Base-by-base conservation (phyloP, 2,888 invertebrate species). In the Agonopterix arenella region DNA sequence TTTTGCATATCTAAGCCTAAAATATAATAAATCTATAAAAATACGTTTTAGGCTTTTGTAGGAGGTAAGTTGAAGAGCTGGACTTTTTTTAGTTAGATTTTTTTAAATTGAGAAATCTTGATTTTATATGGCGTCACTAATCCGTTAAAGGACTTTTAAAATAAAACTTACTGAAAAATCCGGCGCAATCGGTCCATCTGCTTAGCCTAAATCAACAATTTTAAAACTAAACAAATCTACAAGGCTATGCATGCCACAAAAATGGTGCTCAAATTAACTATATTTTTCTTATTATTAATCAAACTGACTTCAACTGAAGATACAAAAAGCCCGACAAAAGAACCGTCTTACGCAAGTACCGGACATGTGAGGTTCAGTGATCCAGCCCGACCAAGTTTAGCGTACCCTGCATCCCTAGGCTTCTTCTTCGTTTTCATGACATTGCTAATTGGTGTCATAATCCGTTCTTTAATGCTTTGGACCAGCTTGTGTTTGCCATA, bases 391-490 rank as follows among this genome's bases (percentile, higher is more conserved):
- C 83, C 81, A 0, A 57, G 60, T 0, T 53, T 78, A 1, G 73
- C 72, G 0, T 86, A 85, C 48, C 88, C 88, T 0, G 59, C 68
- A 0, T 74, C 71, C 0, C 48, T 81, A 1, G 70, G 73, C 0
- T 80, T 77, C 46, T 59, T 86, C 0, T 88, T 88, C 49, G 58
- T 86, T 11, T 85, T 81, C 47, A 52, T 60, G 0, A 79, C 76
- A 0, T 55, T 88, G 1, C 58, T 88, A 0, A 51, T 80, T 0
- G 85, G 88, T 1, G 84, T 83, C 0, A 38, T 84, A 0, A 66
- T 85, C 7, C 65, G 88, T 49, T 65, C 78, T 0, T 18, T 79
- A 0, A 80, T 84, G 79, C 64, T 85, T 0, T 80, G 80, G 66
- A 73, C 79, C 0, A 71, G 68, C 7, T 64, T 72, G 56, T 74